phyloP scores from a whole-genome alignment of 2,888 invertebrate species.

The Acronicta leporina region DNA sequence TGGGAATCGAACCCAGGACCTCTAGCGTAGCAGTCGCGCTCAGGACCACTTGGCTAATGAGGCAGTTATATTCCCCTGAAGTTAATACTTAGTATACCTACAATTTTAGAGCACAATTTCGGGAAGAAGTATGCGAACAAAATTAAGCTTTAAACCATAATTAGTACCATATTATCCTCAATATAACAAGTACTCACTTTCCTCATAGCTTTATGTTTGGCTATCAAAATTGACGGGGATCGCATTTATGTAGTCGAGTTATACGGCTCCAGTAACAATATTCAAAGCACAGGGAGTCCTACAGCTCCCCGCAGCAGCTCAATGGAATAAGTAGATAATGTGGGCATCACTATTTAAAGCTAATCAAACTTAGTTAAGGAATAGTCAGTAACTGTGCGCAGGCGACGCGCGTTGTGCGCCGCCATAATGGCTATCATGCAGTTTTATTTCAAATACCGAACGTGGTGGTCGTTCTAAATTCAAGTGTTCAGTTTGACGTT shows the following conservation, averaged over 20 bases:
- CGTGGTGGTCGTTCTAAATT: constrained; percentile 72
- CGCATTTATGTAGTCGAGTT: constrained; percentile 36
- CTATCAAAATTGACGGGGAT: constrained; percentile 9
- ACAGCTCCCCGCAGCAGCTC: constrained; percentile 79
- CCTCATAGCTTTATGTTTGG: constrained; percentile 15
- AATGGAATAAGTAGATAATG: constrained; percentile 90
- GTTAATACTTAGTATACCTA: too few species aligned
- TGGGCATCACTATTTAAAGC: constrained; percentile 90
- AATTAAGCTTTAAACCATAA: background rate
- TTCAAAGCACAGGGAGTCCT: constrained; percentile 73
- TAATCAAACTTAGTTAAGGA: constrained; percentile 90
- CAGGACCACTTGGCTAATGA: too few species aligned
- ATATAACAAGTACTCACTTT: constrained; percentile 12
- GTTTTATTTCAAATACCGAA: constrained; percentile 75
- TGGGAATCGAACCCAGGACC: too few species aligned
- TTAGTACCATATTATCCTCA: constrained; percentile 39
- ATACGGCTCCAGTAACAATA: constrained; percentile 61
- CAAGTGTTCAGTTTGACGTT: constrained; percentile 76
- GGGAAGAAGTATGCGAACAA: background rate
- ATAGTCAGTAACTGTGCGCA: constrained; percentile 87
- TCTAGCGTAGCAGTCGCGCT: too few species aligned
- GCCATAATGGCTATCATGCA: constrained; percentile 74
- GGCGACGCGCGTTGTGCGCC: constrained; percentile 73
- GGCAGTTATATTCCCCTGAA: too few species aligned
- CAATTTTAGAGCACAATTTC: too few species aligned